A percentile compares a stretch with the other conserved stretches of the same genome.
Evolutionary conservation across 1,140 invertebrate species (phyloP).

Genomic region (Zaprionus camerounensis): DNA sequence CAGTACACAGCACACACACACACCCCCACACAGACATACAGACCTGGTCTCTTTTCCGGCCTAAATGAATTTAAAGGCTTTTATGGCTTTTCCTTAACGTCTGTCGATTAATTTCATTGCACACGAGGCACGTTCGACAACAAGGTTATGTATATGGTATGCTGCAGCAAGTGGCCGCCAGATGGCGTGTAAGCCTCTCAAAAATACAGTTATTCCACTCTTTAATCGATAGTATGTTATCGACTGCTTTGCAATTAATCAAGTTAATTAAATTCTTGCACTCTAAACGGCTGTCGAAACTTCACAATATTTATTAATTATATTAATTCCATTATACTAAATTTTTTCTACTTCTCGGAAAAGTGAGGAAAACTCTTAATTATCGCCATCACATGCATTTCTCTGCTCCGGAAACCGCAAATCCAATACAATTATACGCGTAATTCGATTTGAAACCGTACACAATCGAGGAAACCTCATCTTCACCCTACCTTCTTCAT

Average conservation of each 20-base stretch:
- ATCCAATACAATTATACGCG: slow-evolving; percentile 40
- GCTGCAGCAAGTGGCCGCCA: slow-evolving; percentile 13
- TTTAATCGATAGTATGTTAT: not conserved
- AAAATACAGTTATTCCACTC: not conserved
- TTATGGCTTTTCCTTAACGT: slow-evolving; percentile 64
- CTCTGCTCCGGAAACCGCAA: slow-evolving; percentile 34
- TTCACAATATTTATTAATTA: not conserved
- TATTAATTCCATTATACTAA: not conserved
- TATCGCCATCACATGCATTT: slow-evolving; percentile 23
- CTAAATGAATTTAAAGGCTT: slow-evolving; percentile 75
- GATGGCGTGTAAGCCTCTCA: not conserved
- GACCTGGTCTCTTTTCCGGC: slow-evolving; percentile 9
- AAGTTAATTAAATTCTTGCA: not conserved
- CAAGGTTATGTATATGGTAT: slow-evolving; percentile 1
- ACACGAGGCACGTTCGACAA: slow-evolving; percentile 43
- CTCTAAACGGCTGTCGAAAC: not conserved
- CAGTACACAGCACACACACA: slow-evolving; percentile 29
- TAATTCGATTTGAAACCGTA: slow-evolving; percentile 41
- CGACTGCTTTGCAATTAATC: not conserved
- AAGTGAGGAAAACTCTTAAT: slow-evolving; percentile 24
- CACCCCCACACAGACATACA: not conserved
- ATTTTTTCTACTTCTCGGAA: not conserved
- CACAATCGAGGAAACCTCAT: not conserved
- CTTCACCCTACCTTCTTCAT: not conserved
- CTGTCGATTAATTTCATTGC: slow-evolving; percentile 74